A percentile compares a stretch with the other conserved stretches of the same genome.
Evolutionary conservation across 2,797 vertebrate genomes (phyloP).

Genomic region (Sebastes kiyomatsui): DNA sequence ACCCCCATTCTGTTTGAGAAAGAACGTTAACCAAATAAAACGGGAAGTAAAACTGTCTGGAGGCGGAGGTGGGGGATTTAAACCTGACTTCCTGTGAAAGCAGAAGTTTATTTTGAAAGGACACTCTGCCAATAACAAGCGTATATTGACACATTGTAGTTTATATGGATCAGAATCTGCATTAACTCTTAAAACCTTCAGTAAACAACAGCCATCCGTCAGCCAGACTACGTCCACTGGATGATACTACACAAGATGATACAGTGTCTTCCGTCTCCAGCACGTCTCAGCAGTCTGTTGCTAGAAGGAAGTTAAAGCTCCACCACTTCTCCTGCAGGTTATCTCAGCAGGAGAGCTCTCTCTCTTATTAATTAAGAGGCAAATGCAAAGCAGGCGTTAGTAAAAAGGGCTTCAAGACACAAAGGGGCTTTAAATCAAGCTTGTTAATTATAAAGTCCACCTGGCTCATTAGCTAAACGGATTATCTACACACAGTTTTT

Average conservation of each 20-base stretch:
- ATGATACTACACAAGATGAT: not conserved
- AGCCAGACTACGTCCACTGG: not conserved
- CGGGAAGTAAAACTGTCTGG: too few species aligned
- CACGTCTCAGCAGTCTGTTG: not conserved
- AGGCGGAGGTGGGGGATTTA: too few species aligned
- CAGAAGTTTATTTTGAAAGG: too few species aligned
- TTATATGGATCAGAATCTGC: not conserved
- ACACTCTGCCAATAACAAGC: too few species aligned
- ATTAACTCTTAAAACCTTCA: not conserved
- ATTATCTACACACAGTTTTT: not conserved
- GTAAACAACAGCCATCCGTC: not conserved
- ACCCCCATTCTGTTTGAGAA: too few species aligned
- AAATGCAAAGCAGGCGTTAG: not conserved
- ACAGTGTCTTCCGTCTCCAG: not conserved
- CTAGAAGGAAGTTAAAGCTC: not conserved
- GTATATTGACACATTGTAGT: too few species aligned
- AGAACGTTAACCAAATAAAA: too few species aligned
- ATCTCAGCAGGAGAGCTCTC: not conserved
- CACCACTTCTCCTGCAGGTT: not conserved
- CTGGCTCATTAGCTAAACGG: not conserved
- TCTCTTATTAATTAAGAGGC: not conserved
- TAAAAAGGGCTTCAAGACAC: not conserved
- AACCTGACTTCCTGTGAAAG: too few species aligned
- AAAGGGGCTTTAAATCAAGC: not conserved
- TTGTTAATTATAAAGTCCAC: constrained; percentile 2